A percentile compares a stretch with the other conserved stretches of the same genome.
These are phyloP conservation scores for Siderastrea radians DNA, from an alignment of 92 coral and sea anemone species.

Conservation along the genomic window DNA sequence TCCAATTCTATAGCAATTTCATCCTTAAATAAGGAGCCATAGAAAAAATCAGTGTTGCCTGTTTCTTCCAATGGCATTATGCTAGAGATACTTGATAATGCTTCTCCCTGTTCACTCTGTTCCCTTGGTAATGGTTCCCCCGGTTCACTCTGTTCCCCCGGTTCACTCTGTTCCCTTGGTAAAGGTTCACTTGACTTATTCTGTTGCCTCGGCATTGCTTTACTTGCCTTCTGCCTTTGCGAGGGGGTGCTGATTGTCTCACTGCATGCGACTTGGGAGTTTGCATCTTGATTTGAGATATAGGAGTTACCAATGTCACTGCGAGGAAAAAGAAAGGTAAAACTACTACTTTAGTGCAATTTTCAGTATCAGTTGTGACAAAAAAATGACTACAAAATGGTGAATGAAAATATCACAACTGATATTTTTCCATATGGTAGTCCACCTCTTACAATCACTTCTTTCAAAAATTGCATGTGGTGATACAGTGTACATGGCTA, in stretches of 20 bases:
- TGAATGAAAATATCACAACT: constrained; percentile 7
- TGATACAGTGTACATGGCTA: constrained; percentile 1
- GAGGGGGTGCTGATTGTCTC: constrained; percentile 17
- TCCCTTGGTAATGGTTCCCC: too few relatives aligned
- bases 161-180: neutral
- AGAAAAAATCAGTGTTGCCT: constrained; percentile 60
- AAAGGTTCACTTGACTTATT: constrained; percentile 14
- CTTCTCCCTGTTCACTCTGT: too few relatives aligned
- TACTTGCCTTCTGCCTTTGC: constrained; percentile 6
- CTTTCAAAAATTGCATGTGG: neutral
- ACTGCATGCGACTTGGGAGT: constrained; percentile 3
- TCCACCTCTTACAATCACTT: neutral
- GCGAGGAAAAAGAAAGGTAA: constrained; percentile 15
- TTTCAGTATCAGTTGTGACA: constrained; percentile 6
- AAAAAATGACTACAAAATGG: constrained; percentile 1
- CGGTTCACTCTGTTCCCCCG: too few relatives aligned
- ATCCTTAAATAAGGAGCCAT: constrained; percentile 67
- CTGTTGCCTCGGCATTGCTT: constrained; percentile 21
- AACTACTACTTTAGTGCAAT: constrained; percentile 13
- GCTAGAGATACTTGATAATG: neutral
- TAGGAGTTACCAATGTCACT: neutral
- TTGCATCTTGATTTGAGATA: constrained; percentile 5
- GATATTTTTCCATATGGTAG: neutral
- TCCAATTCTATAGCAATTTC: constrained; percentile 32
- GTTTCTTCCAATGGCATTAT: constrained; percentile 26